Conservation (phyloP, 2,113 vertebrate species). For the Notiomystis cincta region DNA sequence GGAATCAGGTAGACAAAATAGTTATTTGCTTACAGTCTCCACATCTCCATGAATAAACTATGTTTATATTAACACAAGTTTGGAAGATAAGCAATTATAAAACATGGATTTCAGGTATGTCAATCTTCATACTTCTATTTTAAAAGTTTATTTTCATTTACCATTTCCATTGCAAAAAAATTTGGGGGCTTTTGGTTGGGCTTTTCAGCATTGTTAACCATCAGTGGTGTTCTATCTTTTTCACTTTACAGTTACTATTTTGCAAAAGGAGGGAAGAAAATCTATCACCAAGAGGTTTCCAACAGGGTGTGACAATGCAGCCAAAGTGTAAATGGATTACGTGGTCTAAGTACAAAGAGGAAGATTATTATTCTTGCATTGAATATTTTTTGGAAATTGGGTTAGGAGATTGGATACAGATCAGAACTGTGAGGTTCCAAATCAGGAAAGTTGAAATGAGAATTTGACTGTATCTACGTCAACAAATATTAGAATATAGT, state of each 20-base stretch:
- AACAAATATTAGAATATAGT: neutral
- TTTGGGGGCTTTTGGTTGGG: fast-evolving
- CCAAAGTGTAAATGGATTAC: neutral
- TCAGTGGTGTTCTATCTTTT: neutral
- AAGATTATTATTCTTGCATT: neutral
- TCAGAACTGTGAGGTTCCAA: neutral
- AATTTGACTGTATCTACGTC: neutral
- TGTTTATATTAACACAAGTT: neutral
- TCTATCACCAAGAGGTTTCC: neutral
- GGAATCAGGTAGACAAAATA: neutral
- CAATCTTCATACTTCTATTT: neutral
- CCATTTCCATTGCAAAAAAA: neutral
- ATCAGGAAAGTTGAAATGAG: neutral
- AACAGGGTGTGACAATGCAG: neutral
- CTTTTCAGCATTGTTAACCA: neutral
- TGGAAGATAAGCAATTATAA: neutral
- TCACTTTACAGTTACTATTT: neutral
- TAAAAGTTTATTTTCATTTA: neutral
- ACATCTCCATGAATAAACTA: neutral
- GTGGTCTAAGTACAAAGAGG: neutral
- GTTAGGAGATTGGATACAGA: neutral
- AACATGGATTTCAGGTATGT: neutral
- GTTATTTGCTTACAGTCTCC: neutral
- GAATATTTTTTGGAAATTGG: neutral
- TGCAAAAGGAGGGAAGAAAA: neutral